Evolutionary conservation across 2,888 invertebrate genomes (phyloP), one percentile per base, ranked within the genome.

Genomic region (Crocallis elinguaria): DNA sequence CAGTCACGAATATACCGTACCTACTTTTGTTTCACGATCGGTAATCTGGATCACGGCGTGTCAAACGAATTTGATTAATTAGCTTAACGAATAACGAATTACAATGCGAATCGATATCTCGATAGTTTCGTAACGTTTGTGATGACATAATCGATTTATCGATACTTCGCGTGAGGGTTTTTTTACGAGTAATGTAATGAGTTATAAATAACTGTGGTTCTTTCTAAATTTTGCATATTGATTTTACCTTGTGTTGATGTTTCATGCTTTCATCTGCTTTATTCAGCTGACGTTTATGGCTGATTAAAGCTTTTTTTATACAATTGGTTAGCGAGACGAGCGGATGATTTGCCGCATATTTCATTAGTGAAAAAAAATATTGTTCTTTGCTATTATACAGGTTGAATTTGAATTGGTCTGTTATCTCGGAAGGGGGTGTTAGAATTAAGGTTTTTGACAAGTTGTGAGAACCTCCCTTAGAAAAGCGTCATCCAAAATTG

Each of bases 21-120:
- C 55, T 49, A 62, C 49, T 52, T 61, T 61, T 56, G 52, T 57
- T 62, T 52, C 62, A 60, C 59, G 62, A 61, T 52, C 43, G 41
- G 9, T 42, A 48, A 62, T 58, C 62, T 62, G 56, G 64, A 62
- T 57, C 62, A 56, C 55, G 58, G 55, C 62, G 54, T 60, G 64
- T 64, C 64, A 58, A 60, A 56, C 55, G 55, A 37, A 64, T 62
- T 64, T 64, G 64, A 64, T 64, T 64, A 64, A 64, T 64, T 64
- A 64, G 37, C 60, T 44, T 35, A 60, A 57, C 55, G 48, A 57
- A 48, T 38, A 54, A 42, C 39, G 6, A 48, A 53, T 43, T 38
- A 48, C 53, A 49, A 43, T 48, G 49, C 48, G 57, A 60, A 43
- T 27, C 52, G 54, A 54, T 54, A 57, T 51, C 52, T 51, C 46